Evolutionary conservation across 2,113 vertebrate genomes (phyloP).

Genomic region (Lagopus leucura): DNA sequence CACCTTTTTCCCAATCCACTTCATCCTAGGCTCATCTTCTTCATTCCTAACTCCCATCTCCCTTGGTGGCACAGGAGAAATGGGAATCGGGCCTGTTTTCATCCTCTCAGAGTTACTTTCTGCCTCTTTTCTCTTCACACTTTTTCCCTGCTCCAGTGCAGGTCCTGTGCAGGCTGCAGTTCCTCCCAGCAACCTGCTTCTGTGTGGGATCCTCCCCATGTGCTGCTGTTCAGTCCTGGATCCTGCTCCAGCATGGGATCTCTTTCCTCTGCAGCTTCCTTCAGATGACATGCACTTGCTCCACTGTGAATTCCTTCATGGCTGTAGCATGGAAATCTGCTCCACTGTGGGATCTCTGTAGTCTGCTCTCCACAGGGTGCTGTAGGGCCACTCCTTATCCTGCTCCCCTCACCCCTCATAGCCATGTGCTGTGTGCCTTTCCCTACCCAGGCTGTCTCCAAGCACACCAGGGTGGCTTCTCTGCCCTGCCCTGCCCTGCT

Average conservation of each 20-base stretch:
- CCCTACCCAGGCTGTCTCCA: too few species aligned
- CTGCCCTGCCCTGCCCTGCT: accelerated
- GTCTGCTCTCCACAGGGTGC: accelerated
- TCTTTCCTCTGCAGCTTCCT: neutral
- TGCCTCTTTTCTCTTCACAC: neutral
- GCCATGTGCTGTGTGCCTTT: neutral
- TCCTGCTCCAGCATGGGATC: neutral
- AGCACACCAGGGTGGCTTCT: accelerated
- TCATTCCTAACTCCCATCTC: neutral
- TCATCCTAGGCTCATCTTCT: neutral
- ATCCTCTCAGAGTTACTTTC: neutral
- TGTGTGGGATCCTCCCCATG: neutral
- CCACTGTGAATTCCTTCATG: neutral
- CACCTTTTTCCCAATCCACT: neutral
- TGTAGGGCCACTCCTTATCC: neutral
- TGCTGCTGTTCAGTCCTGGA: neutral
- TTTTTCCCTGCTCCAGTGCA: neutral
- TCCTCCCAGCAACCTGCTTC: neutral
- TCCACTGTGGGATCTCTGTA: neutral
- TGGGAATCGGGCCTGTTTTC: neutral
- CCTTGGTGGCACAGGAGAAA: neutral
- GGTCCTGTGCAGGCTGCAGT: neutral
- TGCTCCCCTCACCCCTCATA: accelerated
- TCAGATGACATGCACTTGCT: accelerated
- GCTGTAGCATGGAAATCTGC: neutral